Base-by-base conservation (phyloP, 1,140 invertebrate species). In the Cydia splendana region DNA sequence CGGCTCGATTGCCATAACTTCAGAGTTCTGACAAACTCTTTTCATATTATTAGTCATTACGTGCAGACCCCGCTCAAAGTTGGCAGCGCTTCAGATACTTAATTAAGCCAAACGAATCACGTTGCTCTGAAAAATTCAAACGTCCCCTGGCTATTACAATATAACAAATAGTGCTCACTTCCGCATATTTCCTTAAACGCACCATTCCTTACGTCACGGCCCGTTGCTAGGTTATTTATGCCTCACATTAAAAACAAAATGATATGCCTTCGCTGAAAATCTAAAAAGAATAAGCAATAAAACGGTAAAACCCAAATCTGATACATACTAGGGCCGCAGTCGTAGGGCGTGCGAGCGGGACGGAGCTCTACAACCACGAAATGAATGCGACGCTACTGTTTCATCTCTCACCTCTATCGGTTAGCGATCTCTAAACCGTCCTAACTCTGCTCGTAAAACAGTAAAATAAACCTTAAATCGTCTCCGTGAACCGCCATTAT, bases 231-330 rank as follows among this genome's bases (percentile, higher is more conserved):
- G 87, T 91, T 93, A 93, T 92, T 93, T 91, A 93, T 92, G 87
- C 76, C 80, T 84, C 84, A 82, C 89, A 93, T 93, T 93, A 93
- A 93, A 93, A 93, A 92, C 87, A 88, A 91, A 93, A 93, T 93
- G 89, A 92, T 93, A 92, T 92, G 90, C 90, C 88, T 90, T 86
- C 88, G 87, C 89, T 93, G 91, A 93, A 93, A 93, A 93, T 93
- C 91, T 93, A 93, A 93, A 93, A 93, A 93, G 91, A 93, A 93
- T 93, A 93, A 92, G 91, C 91, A 92, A 92, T 93, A 93, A 93
- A 93, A 93, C 90, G 90, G 92, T 93, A 92, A 92, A 93, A 91
- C 89, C 90, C 90, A 92, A 93, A 93, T 93, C 91, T 93, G 91
- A 93, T 93, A 93, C 91, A 92, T 92, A 88, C 91, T 92, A 91